Evolutionary conservation across 2,797 vertebrate species (phyloP), one percentile per base, ranked within the genome.

Genomic region (Hemitrygon akajei): DNA sequence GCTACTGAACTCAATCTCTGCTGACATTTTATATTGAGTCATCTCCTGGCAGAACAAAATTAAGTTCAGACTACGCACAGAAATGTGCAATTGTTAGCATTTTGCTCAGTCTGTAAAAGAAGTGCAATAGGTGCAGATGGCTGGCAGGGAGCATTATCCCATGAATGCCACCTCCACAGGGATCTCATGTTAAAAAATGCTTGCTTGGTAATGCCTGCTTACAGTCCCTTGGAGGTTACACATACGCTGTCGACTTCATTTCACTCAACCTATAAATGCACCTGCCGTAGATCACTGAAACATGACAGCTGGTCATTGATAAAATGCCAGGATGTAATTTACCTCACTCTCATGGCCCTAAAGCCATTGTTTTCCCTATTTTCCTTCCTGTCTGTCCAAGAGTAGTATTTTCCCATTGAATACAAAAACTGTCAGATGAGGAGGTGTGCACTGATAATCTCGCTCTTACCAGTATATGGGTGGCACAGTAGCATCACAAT

Each of bases 241-340:
- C 58, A n/a, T 30, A 60, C 86, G 12, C 56, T 86, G 27, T 86
- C 82, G 30, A 27, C 82, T 86, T 86, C 58, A 12, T 86, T n/a
- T 86, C 30, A 86, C 56, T 86, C 56, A 86, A 63, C 11, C 56
- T 63, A 86, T n/a, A 86, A 86, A 63, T 18, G 56, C 16, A 27
- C 82, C 82, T 60, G 82, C 30, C 60, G 27, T 60, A 60, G 30
- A 86, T 86, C 56, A 86, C 58, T 22, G 27, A 86, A 86, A 86
- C 30, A 58, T 86, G 82, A 86, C 82, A 86, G 82, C 58, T 63
- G 82, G 56, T 14, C 30, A 86, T 86, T 86, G 86, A 86, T n/a
- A 1, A 18, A 58, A 86, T n/a, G 2, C 30, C 82, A 60, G 82
- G 58, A 60, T 7, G 56, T 56, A 63, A 86, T 86, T 86, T 63